A percentile compares a stretch with the other conserved stretches of the same genome.
phyloP scores from a whole-genome alignment of 2,113 vertebrate species.

The Tupaia chinensis region DNA sequence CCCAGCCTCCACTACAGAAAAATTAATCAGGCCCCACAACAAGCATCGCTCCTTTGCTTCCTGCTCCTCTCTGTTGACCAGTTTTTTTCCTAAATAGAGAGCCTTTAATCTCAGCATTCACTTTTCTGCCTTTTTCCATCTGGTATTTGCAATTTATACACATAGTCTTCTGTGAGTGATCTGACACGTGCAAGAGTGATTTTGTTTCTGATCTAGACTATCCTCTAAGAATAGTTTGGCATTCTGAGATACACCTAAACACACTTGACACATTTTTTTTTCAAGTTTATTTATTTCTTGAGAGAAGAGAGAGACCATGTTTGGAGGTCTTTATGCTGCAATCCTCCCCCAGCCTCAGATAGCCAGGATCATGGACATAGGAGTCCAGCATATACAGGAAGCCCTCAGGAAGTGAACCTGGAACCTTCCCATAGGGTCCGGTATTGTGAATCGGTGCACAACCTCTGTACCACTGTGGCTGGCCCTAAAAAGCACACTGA shows the following conservation, averaged over 20 bases:
- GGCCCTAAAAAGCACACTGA: constrained; percentile 12
- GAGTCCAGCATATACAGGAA: too few species aligned
- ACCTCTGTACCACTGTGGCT: too few species aligned
- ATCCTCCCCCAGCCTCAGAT: too few species aligned
- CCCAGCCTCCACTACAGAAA: constrained; percentile 23
- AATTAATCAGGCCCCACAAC: neutral
- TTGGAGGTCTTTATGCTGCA: too few species aligned
- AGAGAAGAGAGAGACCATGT: too few species aligned
- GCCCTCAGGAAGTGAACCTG: too few species aligned
- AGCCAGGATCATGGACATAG: too few species aligned
- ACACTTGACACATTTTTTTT: neutral
- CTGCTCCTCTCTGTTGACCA: neutral
- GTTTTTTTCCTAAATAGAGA: constrained; percentile 33
- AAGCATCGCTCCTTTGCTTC: neutral
- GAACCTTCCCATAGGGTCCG: too few species aligned
- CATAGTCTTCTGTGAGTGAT: neutral
- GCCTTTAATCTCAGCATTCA: constrained; percentile 18
- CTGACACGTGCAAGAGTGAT: neutral
- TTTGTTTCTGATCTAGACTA: constrained; percentile 1
- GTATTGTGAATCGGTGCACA: too few species aligned
- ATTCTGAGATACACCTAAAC: constrained; percentile 12
- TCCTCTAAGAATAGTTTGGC: constrained; percentile 41
- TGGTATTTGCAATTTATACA: neutral
- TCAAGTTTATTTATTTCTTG: too few species aligned
- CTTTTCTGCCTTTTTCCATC: constrained; percentile 13